phyloP scores from a whole-genome alignment of 2,797 vertebrate species.

The Mastacembelus armatus region DNA sequence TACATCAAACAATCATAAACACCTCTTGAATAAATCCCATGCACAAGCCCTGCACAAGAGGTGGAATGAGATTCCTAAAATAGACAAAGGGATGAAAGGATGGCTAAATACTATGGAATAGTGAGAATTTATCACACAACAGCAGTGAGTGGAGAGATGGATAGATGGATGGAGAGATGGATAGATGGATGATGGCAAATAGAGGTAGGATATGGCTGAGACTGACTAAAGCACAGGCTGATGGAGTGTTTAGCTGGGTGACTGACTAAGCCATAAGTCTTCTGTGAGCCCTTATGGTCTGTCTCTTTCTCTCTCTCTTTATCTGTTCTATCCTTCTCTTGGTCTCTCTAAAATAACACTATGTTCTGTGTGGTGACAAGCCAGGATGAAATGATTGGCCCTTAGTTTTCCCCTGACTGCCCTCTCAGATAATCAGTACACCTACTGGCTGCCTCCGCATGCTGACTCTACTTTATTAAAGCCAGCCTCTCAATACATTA shows the following conservation, averaged over 20 bases:
- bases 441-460: conserved; percentile 64
- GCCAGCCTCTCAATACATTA: conserved; percentile 47
- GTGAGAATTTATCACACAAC: conserved; percentile 66
- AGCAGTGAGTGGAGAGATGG: conserved; percentile 46
- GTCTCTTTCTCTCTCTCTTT: conserved; percentile 36
- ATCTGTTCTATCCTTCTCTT: conserved; percentile 33
- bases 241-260: conserved; percentile 81
- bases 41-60: conserved; percentile 60
- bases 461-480: conserved; percentile 75
- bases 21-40: conserved; percentile 78
- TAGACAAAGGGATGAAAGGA: conserved; percentile 63
- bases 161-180: conserved; percentile 67
- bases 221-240: conserved; percentile 72
- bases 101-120: conserved; percentile 54
- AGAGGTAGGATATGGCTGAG: conserved; percentile 70
- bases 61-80: conserved; percentile 78
- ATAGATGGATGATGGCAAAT: conserved; percentile 69
- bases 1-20: conserved; percentile 79
- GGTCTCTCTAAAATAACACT: conserved; percentile 73
- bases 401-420: conserved; percentile 75
- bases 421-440: conserved; percentile 76
- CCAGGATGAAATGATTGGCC: conserved; percentile 81
- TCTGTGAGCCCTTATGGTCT: conserved; percentile 62
- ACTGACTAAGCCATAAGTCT: conserved; percentile 85
- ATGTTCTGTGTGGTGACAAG: conserved; percentile 74